Base-by-base conservation (phyloP, 2,113 vertebrate genomes). In the Gorsachius goisagi region DNA sequence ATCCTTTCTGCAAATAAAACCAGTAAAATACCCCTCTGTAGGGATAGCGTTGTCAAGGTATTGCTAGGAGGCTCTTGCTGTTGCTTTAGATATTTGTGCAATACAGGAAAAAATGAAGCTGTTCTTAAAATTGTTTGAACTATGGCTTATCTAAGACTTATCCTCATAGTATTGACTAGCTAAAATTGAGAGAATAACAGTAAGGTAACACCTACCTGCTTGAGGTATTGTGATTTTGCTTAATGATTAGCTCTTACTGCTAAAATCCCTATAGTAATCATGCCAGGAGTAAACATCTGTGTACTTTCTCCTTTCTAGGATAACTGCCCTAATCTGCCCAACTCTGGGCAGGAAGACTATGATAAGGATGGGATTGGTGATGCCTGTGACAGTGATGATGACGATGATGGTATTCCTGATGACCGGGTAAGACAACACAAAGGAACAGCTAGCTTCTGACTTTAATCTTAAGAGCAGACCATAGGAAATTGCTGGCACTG, bases 301-400 rank as follows among this genome's bases (percentile, higher is more conserved):
- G 32, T 62, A 49, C 69, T 90, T 78, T 52, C 41, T 95, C 35
- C 79, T 93, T 95, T 97, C 76, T 85, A 99, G 99, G 99, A 99
- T 96, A 99, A 99, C 84, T 99, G 99, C 93, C 99, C 99, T 81
- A 99, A 97, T 93, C 98, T 99, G 85, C 99, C 99, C 89, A 99
- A 99, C 97, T 99, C 99, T 39, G 99, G 99, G 17, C 99, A 99
- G 95, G 99, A 99, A 98, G 99, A 99, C 97, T 98, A 99, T 17
- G 99, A 99, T 98, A 99, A 99, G 96, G 99, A 99, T 85, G 99
- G 99, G 72, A 97, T 98, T 52, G 99, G 99, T 30, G 99, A 99
- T 95, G 99, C 99, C 96, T 99, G 99, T 95, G 99, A 99, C 93
- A 94, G 66, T 3, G 99, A 99, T 73, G 99, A 99, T 80, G 99